phyloP scores from a whole-genome alignment of 1,140 invertebrate species.

The Druon quercuslanigerum region DNA sequence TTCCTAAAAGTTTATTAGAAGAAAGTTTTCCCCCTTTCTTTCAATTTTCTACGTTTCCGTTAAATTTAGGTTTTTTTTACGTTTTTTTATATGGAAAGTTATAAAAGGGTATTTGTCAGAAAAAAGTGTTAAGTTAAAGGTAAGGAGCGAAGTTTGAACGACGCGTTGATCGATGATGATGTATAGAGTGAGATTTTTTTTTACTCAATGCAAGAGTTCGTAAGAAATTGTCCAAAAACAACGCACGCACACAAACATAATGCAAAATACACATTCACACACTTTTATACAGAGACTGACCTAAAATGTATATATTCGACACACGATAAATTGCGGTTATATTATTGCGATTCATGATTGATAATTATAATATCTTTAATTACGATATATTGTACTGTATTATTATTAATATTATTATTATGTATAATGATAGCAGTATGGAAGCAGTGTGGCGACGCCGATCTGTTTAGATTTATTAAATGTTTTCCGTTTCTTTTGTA shows the following conservation, averaged over 20 bases:
- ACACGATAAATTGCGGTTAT: slow-evolving; percentile 47
- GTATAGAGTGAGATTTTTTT: slow-evolving; percentile 16
- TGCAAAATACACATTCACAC: slow-evolving; percentile 43
- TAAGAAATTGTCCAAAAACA: slow-evolving; percentile 5
- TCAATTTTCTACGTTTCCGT: background rate
- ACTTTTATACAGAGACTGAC: slow-evolving; percentile 69
- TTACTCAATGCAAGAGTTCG: slow-evolving; percentile 7
- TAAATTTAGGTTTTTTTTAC: background rate
- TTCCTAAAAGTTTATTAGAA: background rate
- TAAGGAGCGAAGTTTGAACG: slow-evolving; percentile 5
- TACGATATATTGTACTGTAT: slow-evolving; percentile 49
- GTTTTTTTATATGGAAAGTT: background rate
- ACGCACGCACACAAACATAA: background rate
- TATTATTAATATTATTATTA: slow-evolving; percentile 54
- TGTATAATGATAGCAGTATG: slow-evolving; percentile 59
- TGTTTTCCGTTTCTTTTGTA: slow-evolving; percentile 54
- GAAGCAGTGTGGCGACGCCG: background rate
- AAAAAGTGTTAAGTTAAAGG: slow-evolving; percentile 8
- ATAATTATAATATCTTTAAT: slow-evolving; percentile 42
- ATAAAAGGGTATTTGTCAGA: background rate
- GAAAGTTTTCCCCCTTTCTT: background rate
- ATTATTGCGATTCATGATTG: slow-evolving; percentile 48
- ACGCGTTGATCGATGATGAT: slow-evolving; percentile 26
- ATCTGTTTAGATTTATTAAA: slow-evolving; percentile 32
- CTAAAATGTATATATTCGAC: slow-evolving; percentile 67